These are phyloP conservation scores for Laupala kohalensis DNA, from an alignment of 1,140 invertebrate genomes.

Conservation along the genomic window DNA sequence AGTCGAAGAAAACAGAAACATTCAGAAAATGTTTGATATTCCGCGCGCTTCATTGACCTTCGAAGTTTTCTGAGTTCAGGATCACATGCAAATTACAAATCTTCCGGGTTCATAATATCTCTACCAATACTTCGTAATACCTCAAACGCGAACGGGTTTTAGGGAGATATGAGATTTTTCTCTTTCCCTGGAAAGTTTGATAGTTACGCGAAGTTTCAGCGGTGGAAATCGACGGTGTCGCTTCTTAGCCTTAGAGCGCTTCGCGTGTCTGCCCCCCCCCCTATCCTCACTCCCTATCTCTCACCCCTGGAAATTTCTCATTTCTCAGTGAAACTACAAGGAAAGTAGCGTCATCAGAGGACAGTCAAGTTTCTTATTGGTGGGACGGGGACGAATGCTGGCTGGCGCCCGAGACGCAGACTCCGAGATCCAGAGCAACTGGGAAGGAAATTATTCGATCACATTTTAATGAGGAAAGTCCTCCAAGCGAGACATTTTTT, in stretches of 20 bases:
- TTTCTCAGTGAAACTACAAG: not conserved
- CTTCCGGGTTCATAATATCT: not conserved
- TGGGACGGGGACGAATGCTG: not conserved
- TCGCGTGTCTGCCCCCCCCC: too few species aligned
- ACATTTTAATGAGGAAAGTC: constrained; percentile 15
- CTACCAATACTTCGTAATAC: not conserved
- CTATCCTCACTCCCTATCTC: not conserved
- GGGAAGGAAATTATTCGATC: constrained; percentile 14
- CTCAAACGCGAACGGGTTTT: not conserved
- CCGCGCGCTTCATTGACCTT: not conserved
- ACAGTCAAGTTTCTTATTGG: not conserved
- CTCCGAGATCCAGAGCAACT: not conserved
- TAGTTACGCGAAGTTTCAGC: not conserved
- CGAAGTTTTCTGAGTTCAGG: not conserved
- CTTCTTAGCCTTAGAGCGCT: not conserved
- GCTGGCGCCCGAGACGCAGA: not conserved
- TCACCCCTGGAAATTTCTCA: not conserved
- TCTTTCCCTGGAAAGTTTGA: not conserved
- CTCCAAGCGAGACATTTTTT: constrained; percentile 4
- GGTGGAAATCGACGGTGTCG: not conserved
- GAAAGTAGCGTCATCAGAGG: constrained; percentile 5
- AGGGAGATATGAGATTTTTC: not conserved
- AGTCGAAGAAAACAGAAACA: not conserved
- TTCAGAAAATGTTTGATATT: not conserved
- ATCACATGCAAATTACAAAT: not conserved